Base-by-base conservation (phyloP, 2,797 vertebrate genomes). In the Salarias fasciatus region DNA sequence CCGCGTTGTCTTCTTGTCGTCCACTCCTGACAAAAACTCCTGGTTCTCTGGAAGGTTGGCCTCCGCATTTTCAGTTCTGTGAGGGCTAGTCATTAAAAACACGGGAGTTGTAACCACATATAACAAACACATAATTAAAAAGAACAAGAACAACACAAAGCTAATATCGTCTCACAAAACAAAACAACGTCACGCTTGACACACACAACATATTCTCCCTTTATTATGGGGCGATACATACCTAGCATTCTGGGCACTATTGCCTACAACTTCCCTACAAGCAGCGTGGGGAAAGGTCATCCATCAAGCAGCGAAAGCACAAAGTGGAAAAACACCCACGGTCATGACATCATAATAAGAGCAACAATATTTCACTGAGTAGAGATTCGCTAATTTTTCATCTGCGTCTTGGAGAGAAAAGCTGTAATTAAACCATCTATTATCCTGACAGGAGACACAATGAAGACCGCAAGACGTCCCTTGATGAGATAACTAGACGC, bases 1-100 rank as follows among this genome's bases (percentile, higher is more conserved):
- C 50, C 91, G 95, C 0, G 93, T 90, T 18, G 94, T 92, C 76
- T 95, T 96, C 91, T 96, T 97, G 83, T 92, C 91, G 0, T 93
- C 84, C 0, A 86, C 49, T 0, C 91, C 93, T 40, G 96, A 94
- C 29, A 96, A 74, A 86, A 97, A 97, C 76, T 94, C 95, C 64
- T 94, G 92, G 68, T 92, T 93, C 75, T 96, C 96, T 0, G 89
- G 90, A 11, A 78, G 63, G 2, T 90, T 89, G 10, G 84, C 83
- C 18, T 91, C 93, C 33, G 89, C 69, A 37, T 94, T 94, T 66
- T 94, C 94, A 47, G 91, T 88, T 86, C 93, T 96, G 88, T 72
- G 74, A 43, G 84, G 57, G 80, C 82, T 90, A 50, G 80, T 2
- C 11, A 12, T 57, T 28, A 69, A 2, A 72, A 67, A 61, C 13